Evolutionary conservation across 2,113 vertebrate genomes (phyloP).

Genomic region (Ursus arctos): DNA sequence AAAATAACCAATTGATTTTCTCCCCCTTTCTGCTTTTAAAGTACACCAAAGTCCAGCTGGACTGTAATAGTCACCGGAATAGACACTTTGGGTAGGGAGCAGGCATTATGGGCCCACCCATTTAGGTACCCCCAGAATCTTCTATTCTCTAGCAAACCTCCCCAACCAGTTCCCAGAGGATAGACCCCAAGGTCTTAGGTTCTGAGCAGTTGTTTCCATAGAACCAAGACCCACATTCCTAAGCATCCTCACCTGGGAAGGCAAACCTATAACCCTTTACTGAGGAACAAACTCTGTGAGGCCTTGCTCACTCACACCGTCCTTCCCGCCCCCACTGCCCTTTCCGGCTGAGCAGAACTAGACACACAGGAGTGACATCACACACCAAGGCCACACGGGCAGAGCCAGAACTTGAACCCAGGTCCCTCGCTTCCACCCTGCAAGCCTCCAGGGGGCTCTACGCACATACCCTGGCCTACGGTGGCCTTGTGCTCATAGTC

Average conservation of each 20-base stretch:
- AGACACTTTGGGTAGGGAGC: neutral
- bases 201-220: neutral
- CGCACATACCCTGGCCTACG: rapidly evolving
- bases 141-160: neutral
- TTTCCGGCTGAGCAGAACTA: neutral
- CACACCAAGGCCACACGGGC: neutral
- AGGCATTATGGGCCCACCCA: too few relatives aligned
- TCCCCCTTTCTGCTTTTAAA: constrained; percentile 72
- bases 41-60: constrained; percentile 64
- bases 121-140: neutral
- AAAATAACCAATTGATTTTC: constrained; percentile 72
- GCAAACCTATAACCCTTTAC: neutral
- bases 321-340: neutral
- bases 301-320: neutral
- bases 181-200: neutral
- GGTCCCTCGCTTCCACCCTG: neutral
- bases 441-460: neutral
- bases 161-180: neutral
- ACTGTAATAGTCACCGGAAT: neutral
- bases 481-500: neutral
- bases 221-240: neutral
- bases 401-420: neutral
- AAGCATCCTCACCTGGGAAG: neutral
- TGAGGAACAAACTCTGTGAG: neutral
- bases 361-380: neutral